These are phyloP conservation scores for Allygus modestus DNA, from an alignment of 2,888 invertebrate genomes.

Conservation along the genomic window DNA sequence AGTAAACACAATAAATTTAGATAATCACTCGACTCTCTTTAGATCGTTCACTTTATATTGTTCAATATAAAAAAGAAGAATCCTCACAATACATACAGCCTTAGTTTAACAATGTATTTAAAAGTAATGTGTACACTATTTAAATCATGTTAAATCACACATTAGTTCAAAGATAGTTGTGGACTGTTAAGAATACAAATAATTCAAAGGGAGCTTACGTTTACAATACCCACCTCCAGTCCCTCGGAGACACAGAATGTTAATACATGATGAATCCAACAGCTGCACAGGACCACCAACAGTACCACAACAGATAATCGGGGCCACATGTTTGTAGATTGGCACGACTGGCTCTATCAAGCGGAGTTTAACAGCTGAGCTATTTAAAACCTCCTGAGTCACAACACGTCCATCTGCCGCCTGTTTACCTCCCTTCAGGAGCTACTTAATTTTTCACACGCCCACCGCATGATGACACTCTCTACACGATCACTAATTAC, in stretches of 20 bases:
- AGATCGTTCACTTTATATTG: no score
- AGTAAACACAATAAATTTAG: no score
- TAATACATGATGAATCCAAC: slow-evolving; percentile 5
- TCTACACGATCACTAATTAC: no score
- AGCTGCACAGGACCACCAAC: slow-evolving; percentile 5
- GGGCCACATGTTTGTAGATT: slow-evolving; percentile 35
- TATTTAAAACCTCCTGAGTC: slow-evolving; percentile 24
- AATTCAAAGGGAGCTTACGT: background rate
- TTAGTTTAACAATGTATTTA: no score
- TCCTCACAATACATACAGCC: no score
- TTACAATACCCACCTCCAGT: background rate
- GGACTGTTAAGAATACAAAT: no score
- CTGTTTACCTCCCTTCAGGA: slow-evolving; percentile 23
- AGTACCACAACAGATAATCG: slow-evolving; percentile 21
- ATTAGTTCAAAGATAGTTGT: no score
- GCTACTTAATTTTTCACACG: background rate
- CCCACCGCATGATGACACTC: background rate
- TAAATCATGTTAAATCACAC: no score
- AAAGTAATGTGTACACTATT: no score
- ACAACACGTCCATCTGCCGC: background rate
- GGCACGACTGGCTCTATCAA: slow-evolving; percentile 4
- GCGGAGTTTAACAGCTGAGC: slow-evolving; percentile 24
- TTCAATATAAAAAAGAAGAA: no score
- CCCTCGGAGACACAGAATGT: background rate
- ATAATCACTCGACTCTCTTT: no score